These are phyloP conservation scores for Hemibagrus guttatus DNA, from an alignment of 2,797 vertebrate species.

Conservation along the genomic window DNA sequence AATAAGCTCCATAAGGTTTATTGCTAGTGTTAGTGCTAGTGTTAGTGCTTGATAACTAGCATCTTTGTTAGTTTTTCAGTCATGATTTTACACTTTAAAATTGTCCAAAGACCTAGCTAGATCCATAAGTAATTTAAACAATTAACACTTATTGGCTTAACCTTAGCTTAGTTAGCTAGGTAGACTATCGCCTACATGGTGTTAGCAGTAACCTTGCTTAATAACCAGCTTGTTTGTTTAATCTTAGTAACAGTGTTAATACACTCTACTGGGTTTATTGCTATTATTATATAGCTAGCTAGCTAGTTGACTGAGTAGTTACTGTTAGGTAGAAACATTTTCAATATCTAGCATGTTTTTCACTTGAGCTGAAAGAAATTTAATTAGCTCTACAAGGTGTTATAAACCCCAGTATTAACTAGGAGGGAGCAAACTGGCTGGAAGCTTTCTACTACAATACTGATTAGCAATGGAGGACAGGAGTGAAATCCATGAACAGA, in stretches of 20 bases:
- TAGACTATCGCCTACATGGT: neutral
- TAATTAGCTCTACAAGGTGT: neutral
- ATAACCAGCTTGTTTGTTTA: neutral
- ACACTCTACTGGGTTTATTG: neutral
- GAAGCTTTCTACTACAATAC: neutral
- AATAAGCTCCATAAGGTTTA: neutral
- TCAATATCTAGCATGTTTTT: neutral
- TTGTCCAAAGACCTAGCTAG: neutral
- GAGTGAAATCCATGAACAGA: neutral
- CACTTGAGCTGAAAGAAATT: neutral
- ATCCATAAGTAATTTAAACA: neutral
- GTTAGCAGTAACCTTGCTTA: neutral
- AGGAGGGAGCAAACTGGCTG: neutral
- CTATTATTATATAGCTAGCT: neutral
- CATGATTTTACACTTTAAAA: neutral
- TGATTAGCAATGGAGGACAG: neutral
- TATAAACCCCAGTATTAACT: neutral
- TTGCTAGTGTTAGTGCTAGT: neutral
- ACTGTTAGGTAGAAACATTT: neutral
- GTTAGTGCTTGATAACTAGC: neutral
- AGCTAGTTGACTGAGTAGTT: neutral
- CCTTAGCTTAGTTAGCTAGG: neutral
- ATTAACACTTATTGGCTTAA: neutral
- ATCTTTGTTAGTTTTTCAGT: neutral
- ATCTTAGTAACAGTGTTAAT: neutral